Percentiles rank a stretch among this genome's conserved stretches.
These are phyloP conservation scores for Clunio marinus DNA, from an alignment of 2,888 invertebrate species.

Conservation along the genomic window DNA sequence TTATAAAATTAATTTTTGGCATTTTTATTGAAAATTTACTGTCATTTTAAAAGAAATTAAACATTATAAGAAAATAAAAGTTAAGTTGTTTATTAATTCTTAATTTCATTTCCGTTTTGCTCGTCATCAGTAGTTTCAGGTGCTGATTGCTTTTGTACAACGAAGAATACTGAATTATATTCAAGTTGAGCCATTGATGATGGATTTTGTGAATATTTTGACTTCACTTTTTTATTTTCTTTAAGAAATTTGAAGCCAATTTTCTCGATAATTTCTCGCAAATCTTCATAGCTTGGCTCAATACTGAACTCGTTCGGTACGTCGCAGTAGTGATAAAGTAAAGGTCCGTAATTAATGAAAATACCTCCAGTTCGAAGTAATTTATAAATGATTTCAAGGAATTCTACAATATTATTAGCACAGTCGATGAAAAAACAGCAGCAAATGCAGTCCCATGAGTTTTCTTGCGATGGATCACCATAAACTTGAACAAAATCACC, in stretches of 20 bases:
- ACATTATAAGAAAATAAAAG: too few relatives aligned
- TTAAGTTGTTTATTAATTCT: too few relatives aligned
- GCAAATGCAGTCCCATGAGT: conserved; percentile 86
- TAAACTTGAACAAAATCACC: conserved; percentile 91
- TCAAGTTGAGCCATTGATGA: conserved; percentile 89
- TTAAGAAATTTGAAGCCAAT: conserved; percentile 80
- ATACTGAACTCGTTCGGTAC: conserved; percentile 82
- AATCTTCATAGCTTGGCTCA: conserved; percentile 85
- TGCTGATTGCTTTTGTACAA: conserved; percentile 68
- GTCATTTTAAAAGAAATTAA: too few relatives aligned
- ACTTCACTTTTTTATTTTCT: conserved; percentile 71
- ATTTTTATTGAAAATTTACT: too few relatives aligned
- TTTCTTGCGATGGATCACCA: conserved; percentile 44
- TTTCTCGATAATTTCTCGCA: conserved; percentile 70
- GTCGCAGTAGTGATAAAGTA: conserved; percentile 89
- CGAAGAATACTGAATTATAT: conserved; percentile 88
- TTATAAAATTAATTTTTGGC: too few relatives aligned
- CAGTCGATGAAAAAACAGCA: conserved; percentile 99
- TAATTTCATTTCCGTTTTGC: too few relatives aligned
- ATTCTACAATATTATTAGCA: conserved; percentile 91
- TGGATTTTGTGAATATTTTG: conserved; percentile 88
- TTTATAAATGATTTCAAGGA: conserved; percentile 85
- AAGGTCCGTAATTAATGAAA: conserved; percentile 88
- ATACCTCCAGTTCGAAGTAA: conserved; percentile 85
- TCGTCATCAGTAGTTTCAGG: background rate